Percentiles rank a stretch among this genome's conserved stretches.
Evolutionary conservation across 2,113 vertebrate genomes (phyloP).

Genomic region (Parotia lawesii): DNA sequence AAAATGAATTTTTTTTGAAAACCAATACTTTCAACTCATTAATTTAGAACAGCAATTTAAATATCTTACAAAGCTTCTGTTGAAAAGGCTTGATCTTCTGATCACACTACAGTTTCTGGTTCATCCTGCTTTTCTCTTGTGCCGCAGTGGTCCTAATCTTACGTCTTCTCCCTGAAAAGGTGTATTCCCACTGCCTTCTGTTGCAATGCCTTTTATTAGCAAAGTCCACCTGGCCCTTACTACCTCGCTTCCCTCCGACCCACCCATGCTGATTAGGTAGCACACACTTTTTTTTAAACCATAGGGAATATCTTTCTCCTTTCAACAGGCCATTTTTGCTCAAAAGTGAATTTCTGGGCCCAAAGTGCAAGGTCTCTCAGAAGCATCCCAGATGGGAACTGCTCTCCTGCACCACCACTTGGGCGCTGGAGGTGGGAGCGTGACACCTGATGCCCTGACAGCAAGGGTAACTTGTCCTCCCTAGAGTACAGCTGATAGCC

Average conservation of each 20-base stretch:
- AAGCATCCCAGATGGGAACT: background rate
- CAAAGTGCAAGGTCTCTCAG: background rate
- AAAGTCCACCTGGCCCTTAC: background rate
- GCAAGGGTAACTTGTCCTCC: background rate
- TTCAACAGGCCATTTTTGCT: background rate
- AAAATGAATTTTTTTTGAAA: background rate
- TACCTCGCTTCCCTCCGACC: background rate
- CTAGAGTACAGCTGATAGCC: background rate
- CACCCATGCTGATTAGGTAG: background rate
- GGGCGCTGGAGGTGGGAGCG: background rate
- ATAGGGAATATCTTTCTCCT: background rate
- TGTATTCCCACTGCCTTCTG: background rate
- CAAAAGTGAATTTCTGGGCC: background rate
- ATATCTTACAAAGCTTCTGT: background rate
- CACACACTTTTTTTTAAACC: background rate
- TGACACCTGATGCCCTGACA: background rate
- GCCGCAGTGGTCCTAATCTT: background rate
- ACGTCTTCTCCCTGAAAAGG: background rate
- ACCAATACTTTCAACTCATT: background rate
- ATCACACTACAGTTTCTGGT: background rate
- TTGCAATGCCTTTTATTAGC: background rate
- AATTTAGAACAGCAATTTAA: background rate
- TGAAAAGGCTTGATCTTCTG: background rate
- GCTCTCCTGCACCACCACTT: background rate
- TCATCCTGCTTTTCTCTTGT: background rate